Conservation (phyloP, 2,797 vertebrate species). For the Hapalemur alaotrensis region DNA sequence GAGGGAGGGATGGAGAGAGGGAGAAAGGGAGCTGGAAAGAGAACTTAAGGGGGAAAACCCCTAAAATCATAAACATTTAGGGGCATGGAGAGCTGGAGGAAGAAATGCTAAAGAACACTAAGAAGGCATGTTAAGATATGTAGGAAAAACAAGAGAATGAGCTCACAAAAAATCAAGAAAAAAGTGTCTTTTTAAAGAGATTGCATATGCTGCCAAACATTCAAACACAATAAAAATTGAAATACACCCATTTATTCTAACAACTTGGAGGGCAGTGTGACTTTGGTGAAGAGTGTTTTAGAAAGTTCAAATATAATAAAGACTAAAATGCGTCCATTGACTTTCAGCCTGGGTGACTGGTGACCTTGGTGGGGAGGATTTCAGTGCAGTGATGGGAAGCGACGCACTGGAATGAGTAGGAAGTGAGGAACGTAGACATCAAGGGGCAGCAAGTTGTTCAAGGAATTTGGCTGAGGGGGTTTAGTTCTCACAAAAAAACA, state of each 20-base stretch:
- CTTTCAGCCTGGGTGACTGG: not conserved
- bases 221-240: not conserved
- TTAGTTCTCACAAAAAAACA: not conserved
- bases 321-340: not conserved
- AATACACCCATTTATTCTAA: not conserved
- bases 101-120: not conserved
- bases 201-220: not conserved
- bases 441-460: not conserved
- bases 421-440: not conserved
- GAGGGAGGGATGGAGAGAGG: not conserved
- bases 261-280: not conserved
- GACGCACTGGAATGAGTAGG: not conserved
- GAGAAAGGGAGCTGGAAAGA: not conserved
- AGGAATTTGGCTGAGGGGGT: not conserved
- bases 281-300: not conserved
- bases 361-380: not conserved
- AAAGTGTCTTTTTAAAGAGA: not conserved
- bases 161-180: not conserved
- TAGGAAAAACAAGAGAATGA: not conserved
- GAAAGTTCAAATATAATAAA: not conserved
- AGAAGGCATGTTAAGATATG: not conserved
- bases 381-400: not conserved
- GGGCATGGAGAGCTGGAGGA: not conserved
- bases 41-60: not conserved
- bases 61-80: not conserved